Evolutionary conservation across 2,888 invertebrate species (phyloP), one percentile per base, ranked within the genome.

Genomic region (Eubasilissa splendida): DNA sequence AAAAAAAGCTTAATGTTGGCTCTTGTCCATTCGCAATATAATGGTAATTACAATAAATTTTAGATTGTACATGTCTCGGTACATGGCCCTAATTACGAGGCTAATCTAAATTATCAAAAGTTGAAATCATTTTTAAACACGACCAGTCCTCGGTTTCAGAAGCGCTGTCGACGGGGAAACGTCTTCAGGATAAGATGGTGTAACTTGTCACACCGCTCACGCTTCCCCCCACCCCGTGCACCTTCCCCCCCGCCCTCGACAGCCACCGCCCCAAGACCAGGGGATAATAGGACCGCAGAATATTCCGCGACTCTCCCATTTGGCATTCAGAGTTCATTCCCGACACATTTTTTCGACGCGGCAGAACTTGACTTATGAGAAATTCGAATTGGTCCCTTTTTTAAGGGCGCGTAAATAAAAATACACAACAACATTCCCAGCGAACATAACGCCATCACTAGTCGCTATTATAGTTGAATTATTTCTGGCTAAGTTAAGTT

Each of bases 201-300:
- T 52, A 73, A 77, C 80, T 80, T 80, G 83, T 83, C 83, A 83
- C 81, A 70, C 83, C 71, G 79, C 80, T 81, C 83, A 83, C 83
- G 83, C 77, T 74, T 77, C 76, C 60, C 76, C 42, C 60, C 81
- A n/a, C 63, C 71, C 50, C 22, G 22, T 22, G 22, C 22, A 22
- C 12, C 52, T 8, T 33, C 54, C 22, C 54, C 60, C 33, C 68
- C 7, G 12, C 22, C 63, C 59, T 22, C 50, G 5, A 12, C 52
- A 42, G 42, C 53, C n/a, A 3, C 22, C 54, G 9, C 54, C 54
- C 70, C 33, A 14, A 50, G 14, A 3, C 60, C 75, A 31, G 50
- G 54, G 80, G 79, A 83, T 83, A 83, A 83, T 83, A 78, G 83
- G 78, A 79, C 83, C 83, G 83, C 83, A 83, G 80, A 83, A 83